These are phyloP conservation scores for Dipodomys stephensi DNA, from an alignment of 2,113 vertebrate genomes.

Conservation along the genomic window DNA sequence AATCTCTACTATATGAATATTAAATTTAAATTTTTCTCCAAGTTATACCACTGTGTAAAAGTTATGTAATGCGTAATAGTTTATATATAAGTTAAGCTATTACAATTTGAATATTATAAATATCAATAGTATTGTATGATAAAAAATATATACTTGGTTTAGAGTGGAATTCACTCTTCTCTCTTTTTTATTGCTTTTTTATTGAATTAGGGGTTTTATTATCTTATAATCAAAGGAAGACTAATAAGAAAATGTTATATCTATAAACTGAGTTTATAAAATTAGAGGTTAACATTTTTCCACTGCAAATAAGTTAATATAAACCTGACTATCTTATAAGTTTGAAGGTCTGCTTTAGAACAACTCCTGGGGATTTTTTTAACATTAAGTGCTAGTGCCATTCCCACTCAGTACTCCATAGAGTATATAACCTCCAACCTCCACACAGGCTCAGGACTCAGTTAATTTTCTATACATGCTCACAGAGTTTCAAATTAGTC, in stretches of 20 bases:
- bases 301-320: neutral
- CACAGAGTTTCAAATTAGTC: neutral
- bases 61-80: neutral
- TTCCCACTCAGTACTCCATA: too few species aligned
- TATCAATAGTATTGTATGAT: neutral
- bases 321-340: neutral
- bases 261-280: neutral
- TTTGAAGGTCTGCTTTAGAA: conserved; percentile 14
- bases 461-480: neutral
- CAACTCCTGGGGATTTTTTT: neutral
- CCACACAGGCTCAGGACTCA: neutral
- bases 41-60: neutral
- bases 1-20: neutral
- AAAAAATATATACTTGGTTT: neutral
- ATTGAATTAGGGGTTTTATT: neutral
- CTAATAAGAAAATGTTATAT: neutral
- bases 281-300: neutral
- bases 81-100: neutral
- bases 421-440: too few species aligned
- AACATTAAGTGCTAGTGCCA: neutral
- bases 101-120: neutral
- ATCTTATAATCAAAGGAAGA: neutral
- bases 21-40: conserved; percentile 29
- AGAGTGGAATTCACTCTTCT: neutral
- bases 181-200: neutral